phyloP scores from a whole-genome alignment of 1,140 invertebrate species.

The Conus ventricosus region DNA sequence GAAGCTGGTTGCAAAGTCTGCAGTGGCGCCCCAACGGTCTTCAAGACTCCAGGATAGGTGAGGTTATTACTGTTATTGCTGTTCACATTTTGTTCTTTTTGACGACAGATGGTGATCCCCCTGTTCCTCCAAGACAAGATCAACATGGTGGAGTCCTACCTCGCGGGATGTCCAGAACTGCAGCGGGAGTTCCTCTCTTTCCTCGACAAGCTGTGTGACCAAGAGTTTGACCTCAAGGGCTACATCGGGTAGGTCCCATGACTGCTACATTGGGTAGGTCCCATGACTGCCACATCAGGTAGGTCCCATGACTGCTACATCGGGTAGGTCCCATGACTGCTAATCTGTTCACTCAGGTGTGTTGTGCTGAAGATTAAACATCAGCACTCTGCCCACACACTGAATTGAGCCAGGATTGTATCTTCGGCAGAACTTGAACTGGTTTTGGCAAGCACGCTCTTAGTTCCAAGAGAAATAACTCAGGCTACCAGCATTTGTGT shows the following conservation, averaged over 20 bases:
- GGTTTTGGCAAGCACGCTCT: no score
- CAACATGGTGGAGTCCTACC: slow-evolving; percentile 81
- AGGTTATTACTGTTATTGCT: no score
- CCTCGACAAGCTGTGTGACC: slow-evolving; percentile 77
- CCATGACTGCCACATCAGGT: background rate
- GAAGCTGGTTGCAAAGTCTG: no score
- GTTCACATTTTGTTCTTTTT: no score
- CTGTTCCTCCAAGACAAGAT: slow-evolving; percentile 85
- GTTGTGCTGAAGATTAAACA: background rate
- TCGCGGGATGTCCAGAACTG: slow-evolving; percentile 78
- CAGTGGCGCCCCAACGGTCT: no score
- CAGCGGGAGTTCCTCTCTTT: slow-evolving; percentile 79
- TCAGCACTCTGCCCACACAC: no score
- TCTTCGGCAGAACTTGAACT: no score
- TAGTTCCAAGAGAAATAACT: no score
- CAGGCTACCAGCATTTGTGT: no score
- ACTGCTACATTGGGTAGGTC: background rate
- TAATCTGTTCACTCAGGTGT: background rate
- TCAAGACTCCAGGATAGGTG: no score
- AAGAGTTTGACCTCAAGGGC: slow-evolving; percentile 48
- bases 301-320: background rate
- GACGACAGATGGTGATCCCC: slow-evolving; percentile 79
- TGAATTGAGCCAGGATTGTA: no score
- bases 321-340: slow-evolving; percentile 35
- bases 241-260: slow-evolving; percentile 52